Base-by-base conservation (phyloP, 2,888 invertebrate genomes). In the Lasioglossum pauxillum region DNA sequence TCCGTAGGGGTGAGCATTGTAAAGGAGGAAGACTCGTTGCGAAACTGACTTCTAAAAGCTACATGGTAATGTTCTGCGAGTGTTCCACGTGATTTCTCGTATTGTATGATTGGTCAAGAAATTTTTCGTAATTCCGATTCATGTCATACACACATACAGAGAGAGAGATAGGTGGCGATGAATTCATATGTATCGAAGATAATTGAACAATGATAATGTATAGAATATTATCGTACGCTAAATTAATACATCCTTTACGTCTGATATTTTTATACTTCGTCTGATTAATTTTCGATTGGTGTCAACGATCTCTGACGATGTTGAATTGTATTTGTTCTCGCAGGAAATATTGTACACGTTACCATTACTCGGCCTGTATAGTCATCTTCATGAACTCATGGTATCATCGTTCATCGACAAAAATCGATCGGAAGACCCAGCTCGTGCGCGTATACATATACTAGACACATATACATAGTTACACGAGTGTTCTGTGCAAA, bases 21-120 rank as follows among this genome's bases (percentile, higher is more conserved):
- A 74, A 44, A 27, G 72, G 57, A 31, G 64, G 46, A 31, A 44
- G 4, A 23, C 1, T 38, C 2, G 44, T 74, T 16, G 53, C 67
- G 53, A 44, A 60, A 78, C 60, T 44, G 38, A 78, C 57, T 71
- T 78, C 53, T 53, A 77, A 69, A 77, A 57, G 44, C 77, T 67
- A 76, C 60, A 38, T 2, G 64, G 69, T n/a, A 76, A 35, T 27
- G 53, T 27, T n/a, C 78, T 53, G 71, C 35, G 69, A 38, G 38
- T 49, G 31, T 64, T 73, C 78, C 16, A 31, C 38, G 57, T 35
- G 60, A 79, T 44, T 57, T 67, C 74, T 49, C 23, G 49, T 31
- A 31, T 35, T 35, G 74, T 64, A 31, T 31, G 31, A 46, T 49
- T 49, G 49, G 4, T 31, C 73, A 23, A n/a, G n/a, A 71, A 41